A percentile compares a stretch with the other conserved stretches of the same genome.
Conservation (phyloP, 2,797 vertebrate species). For the Perodicticus potto region DNA sequence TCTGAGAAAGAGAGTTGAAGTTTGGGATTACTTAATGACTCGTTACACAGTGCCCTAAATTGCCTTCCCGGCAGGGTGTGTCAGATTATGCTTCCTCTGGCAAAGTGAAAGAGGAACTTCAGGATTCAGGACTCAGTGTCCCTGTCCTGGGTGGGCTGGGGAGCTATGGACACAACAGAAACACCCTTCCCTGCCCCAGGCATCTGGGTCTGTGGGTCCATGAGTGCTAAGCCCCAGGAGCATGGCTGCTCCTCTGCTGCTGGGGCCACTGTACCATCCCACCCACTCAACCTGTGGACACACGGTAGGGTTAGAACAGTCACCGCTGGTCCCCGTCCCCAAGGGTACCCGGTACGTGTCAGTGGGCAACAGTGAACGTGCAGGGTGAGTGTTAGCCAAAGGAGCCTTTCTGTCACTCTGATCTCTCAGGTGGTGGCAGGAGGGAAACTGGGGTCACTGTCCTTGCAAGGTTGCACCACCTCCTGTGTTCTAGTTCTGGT, state of each 20-base stretch:
- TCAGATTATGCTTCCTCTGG: not conserved
- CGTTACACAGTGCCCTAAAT: not conserved
- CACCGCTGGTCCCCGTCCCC: not conserved
- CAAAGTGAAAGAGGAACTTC: not conserved
- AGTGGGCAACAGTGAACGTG: not conserved
- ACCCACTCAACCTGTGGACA: not conserved
- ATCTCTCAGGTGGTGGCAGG: not conserved
- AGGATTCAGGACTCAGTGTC: not conserved
- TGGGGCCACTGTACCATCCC: rapidly evolving
- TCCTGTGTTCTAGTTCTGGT: not conserved
- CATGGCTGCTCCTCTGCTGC: not conserved
- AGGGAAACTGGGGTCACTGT: not conserved
- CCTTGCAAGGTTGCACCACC: not conserved
- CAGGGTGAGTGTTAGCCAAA: not conserved
- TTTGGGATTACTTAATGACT: not conserved
- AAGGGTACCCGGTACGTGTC: too few relatives aligned
- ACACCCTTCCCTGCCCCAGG: not conserved
- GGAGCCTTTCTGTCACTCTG: not conserved
- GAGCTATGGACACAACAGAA: not conserved
- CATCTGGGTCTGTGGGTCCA: not conserved
- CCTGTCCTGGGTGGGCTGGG: not conserved
- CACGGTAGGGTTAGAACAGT: not conserved
- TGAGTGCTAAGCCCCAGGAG: not conserved
- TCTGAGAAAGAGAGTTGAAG: not conserved
- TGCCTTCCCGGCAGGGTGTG: not conserved